These are phyloP conservation scores for Oreocharis arfaki DNA, from an alignment of 2,113 vertebrate species.

Conservation along the genomic window DNA sequence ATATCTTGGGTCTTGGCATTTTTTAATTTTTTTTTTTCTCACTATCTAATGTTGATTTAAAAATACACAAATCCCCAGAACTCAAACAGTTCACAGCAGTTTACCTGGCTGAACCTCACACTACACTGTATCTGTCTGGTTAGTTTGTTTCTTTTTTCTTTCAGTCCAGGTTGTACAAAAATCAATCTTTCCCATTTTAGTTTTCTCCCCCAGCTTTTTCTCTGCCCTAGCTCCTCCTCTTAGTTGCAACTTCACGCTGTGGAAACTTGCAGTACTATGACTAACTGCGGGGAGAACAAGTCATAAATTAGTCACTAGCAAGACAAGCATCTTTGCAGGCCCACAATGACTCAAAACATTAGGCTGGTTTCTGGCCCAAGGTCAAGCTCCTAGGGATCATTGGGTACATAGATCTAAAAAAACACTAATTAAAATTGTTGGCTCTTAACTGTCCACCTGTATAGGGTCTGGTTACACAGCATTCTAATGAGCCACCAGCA, in stretches of 20 bases:
- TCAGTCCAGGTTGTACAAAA: neutral
- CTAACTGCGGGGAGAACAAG: constrained; percentile 8
- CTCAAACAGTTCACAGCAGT: neutral
- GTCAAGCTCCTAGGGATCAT: neutral
- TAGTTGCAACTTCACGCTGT: neutral
- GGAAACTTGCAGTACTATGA: neutral
- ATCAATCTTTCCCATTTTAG: neutral
- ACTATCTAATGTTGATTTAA: neutral
- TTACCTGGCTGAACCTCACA: neutral
- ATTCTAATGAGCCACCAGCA: neutral
- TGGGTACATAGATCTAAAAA: neutral
- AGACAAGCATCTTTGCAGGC: neutral
- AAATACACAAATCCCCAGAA: neutral
- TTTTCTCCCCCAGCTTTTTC: neutral
- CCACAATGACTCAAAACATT: neutral
- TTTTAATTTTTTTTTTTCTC: neutral
- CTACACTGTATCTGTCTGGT: neutral
- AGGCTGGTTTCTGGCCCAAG: neutral
- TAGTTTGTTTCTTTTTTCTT: neutral
- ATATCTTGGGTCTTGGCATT: neutral
- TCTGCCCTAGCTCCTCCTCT: neutral
- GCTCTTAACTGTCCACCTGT: neutral
- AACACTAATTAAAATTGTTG: neutral
- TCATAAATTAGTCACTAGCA: constrained; percentile 35
- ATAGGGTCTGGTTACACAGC: neutral